Percentiles rank a stretch among this genome's conserved stretches.
Evolutionary conservation across 2,888 invertebrate genomes (phyloP).

Genomic region (Cheilosia variabilis): DNA sequence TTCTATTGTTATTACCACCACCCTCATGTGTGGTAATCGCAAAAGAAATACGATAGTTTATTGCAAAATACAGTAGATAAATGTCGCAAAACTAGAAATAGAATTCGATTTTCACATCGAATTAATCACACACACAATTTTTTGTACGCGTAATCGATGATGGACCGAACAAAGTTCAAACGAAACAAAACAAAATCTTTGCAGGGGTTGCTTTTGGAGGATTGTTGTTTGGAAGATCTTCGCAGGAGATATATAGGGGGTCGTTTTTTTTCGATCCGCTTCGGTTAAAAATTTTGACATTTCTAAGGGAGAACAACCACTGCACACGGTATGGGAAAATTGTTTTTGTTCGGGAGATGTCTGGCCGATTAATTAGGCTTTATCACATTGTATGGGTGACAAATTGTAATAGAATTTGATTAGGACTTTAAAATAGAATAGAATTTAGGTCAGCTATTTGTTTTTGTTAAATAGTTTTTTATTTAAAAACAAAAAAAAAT

Average conservation of each 20-base stretch:
- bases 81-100: constrained; percentile 42
- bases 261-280: constrained; percentile 32
- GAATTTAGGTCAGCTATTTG: background rate
- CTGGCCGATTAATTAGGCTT: background rate
- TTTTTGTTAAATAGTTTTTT: constrained; percentile 40
- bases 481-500: constrained; percentile 60
- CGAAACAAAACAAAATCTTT: constrained; percentile 63
- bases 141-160: constrained; percentile 24
- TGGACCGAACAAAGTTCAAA: constrained; percentile 17
- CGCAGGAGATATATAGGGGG: constrained; percentile 72
- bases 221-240: constrained; percentile 74
- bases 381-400: background rate
- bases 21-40: constrained; percentile 3
- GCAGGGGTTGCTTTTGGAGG: constrained; percentile 73
- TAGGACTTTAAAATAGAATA: background rate
- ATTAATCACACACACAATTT: constrained; percentile 26
- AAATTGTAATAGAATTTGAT: background rate
- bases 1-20: background rate
- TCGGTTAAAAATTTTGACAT: constrained; percentile 56
- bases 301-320: constrained; percentile 67
- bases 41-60: constrained; percentile 31
- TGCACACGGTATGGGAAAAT: constrained; percentile 46
- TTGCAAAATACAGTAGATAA: constrained; percentile 31
- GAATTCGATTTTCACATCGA: constrained; percentile 52
- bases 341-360: background rate